These are phyloP conservation scores for Cliona cf. orientalis DNA, from an alignment of 37 sponge, comb jelly and placozoan species.

Conservation along the genomic window DNA sequence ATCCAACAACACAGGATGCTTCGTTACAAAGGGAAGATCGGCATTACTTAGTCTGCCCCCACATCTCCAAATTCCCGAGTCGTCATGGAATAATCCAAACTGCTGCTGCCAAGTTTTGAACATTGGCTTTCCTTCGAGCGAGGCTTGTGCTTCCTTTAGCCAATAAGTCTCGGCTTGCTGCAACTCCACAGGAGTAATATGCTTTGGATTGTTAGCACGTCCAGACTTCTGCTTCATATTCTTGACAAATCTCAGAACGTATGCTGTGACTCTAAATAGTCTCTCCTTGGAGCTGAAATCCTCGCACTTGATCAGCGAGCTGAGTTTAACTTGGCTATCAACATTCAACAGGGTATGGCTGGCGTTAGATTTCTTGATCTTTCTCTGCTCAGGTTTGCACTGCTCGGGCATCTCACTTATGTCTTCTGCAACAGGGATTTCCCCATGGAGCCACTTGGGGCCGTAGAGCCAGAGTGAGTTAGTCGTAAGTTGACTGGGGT, in stretches of 20 bases:
- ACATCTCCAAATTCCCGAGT: not conserved
- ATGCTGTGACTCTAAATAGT: constrained; percentile 35
- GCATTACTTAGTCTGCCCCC: not conserved
- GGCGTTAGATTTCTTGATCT: too few relatives aligned
- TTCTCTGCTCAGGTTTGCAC: constrained; percentile 16
- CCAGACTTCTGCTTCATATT: constrained; percentile 5
- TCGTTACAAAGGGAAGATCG: not conserved
- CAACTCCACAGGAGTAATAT: not conserved
- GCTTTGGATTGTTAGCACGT: not conserved
- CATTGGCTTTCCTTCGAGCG: not conserved
- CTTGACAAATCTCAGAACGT: constrained; percentile 9
- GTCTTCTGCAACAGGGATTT: not conserved
- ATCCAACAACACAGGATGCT: constrained; percentile 4
- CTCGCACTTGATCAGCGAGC: constrained; percentile 14
- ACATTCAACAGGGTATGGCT: not conserved
- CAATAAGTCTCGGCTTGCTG: constrained; percentile 7
- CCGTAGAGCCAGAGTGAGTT: constrained; percentile 13
- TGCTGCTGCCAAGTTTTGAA: not conserved
- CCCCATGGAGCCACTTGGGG: not conserved
- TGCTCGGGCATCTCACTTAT: constrained; percentile 16
- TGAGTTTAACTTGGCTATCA: not conserved
- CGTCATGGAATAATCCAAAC: not conserved
- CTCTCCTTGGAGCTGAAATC: constrained; percentile 1
- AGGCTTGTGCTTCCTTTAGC: constrained; percentile 9
- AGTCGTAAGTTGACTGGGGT: constrained; percentile 23